Evolutionary conservation across 2,888 invertebrate species (phyloP), one percentile per base, ranked within the genome.

Genomic region (Pomacea canaliculata): DNA sequence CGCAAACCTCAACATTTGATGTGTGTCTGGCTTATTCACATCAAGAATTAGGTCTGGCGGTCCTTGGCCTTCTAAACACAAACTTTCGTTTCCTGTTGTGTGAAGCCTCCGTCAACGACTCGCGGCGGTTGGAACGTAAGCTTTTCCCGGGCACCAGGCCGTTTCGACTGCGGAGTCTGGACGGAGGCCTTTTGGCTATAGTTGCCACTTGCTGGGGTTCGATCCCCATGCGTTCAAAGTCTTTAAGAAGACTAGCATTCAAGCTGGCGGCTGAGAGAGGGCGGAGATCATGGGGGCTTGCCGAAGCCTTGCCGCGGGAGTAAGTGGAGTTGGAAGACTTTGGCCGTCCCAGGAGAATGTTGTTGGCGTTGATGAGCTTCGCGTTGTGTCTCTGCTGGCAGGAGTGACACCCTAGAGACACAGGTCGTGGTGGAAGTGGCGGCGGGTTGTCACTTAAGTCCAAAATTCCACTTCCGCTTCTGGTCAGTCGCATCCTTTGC

Each of bases 361-460:
- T 84, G 73, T 86, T 86, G 46, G 85, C 85, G 79, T 88, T 88
- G 59, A 87, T 84, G 48, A 82, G 73, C 76, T 87, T 86, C 18
- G 85, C 85, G 69, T 80, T 84, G 70, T 85, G 82, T 69, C 81
- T 81, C 70, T 77, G 79, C 67, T 84, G 83, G 80, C 87, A 86
- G 18, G 86, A 81, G 46, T 77, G 72, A 73, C 87, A 88, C 10
- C 82, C 82, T n/a, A 82, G 80, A 9, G 85, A 83, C 46, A 81
- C 75, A 19, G 79, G 56, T 19, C 81, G 81, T 16, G 82, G 81
- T 16, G 81, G 78, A 37, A 73, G 80, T 13, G 72, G 69, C 18
- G 63, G 18, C 9, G 73, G 60, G 9, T 56, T 16, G 7, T 56
- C 59, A 13, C 13, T 48, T 7, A 71, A 37, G 23, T 77, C 79